A percentile compares a stretch with the other conserved stretches of the same genome.
Evolutionary conservation across 2,888 invertebrate species (phyloP).

Genomic region (Macrosiphum euphorbiae): DNA sequence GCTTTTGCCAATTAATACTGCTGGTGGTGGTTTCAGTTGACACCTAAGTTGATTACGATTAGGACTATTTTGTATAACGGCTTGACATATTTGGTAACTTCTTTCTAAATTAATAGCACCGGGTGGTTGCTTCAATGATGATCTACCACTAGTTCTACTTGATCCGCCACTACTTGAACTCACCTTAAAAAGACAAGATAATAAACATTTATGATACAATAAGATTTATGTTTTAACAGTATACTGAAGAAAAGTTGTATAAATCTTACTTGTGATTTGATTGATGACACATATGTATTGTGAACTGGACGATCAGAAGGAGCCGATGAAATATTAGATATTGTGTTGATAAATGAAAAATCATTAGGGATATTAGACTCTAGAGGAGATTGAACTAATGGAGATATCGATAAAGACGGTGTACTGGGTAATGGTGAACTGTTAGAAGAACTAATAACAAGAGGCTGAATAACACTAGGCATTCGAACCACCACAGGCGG

Average conservation of each 20-base stretch:
- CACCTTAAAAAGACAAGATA: slow-evolving; percentile 23
- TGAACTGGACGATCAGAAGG: slow-evolving; percentile 43
- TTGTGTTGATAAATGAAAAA: slow-evolving; percentile 52
- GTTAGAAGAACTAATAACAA: slow-evolving; percentile 53
- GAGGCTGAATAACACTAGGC: slow-evolving; percentile 49
- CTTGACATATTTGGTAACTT: slow-evolving; percentile 91
- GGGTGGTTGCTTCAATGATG: slow-evolving; percentile 84
- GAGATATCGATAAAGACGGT: slow-evolving; percentile 25
- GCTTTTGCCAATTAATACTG: slow-evolving; percentile 73
- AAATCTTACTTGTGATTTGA: slow-evolving; percentile 47
- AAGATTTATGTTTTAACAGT: neutral
- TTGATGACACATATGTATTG: slow-evolving; percentile 42
- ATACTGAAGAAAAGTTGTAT: neutral
- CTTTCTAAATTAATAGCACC: slow-evolving; percentile 93
- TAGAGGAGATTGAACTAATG: slow-evolving; percentile 16
- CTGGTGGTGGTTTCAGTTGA: slow-evolving; percentile 88
- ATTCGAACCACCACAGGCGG: slow-evolving; percentile 36
- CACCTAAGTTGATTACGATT: slow-evolving; percentile 89
- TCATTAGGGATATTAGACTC: slow-evolving; percentile 27
- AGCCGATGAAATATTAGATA: slow-evolving; percentile 41
- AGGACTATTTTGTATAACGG: slow-evolving; percentile 90
- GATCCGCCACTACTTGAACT: slow-evolving; percentile 37
- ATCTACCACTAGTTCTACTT: slow-evolving; percentile 70
- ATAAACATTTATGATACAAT: neutral
- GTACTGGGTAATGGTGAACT: slow-evolving; percentile 57